A percentile compares a stretch with the other conserved stretches of the same genome.
These are phyloP conservation scores for Rana temporaria DNA, from an alignment of 2,113 vertebrate genomes.

Conservation along the genomic window DNA sequence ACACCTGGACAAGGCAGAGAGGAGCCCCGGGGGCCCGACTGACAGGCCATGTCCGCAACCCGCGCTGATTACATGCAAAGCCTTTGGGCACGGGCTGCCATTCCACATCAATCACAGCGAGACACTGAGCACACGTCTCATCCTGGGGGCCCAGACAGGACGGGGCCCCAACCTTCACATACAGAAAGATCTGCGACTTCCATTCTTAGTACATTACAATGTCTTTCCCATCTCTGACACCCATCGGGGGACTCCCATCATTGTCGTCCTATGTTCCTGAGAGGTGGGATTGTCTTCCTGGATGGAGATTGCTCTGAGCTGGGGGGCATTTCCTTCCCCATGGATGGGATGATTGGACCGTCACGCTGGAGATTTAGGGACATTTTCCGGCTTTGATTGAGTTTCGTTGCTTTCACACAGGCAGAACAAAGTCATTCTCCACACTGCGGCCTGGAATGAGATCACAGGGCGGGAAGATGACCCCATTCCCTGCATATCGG, in stretches of 20 bases:
- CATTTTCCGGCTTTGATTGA: conserved; percentile 21
- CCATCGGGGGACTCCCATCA: too few relatives aligned
- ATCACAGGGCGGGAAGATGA: neutral
- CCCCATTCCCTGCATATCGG: too few relatives aligned
- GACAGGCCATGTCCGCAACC: neutral
- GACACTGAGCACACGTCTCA: neutral
- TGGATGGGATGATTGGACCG: neutral
- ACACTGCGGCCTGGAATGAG: neutral
- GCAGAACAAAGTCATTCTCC: conserved; percentile 19
- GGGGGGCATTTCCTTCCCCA: too few relatives aligned
- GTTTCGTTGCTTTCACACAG: neutral
- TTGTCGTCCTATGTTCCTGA: too few relatives aligned
- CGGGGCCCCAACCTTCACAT: too few relatives aligned
- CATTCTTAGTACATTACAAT: too few relatives aligned
- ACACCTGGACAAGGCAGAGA: conserved; percentile 9
- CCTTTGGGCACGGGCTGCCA: neutral
- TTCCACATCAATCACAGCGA: neutral
- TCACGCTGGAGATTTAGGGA: conserved; percentile 34
- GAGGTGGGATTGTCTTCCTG: too few relatives aligned
- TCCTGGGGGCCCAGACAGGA: neutral
- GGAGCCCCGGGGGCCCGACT: too few relatives aligned
- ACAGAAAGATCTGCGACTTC: too few relatives aligned
- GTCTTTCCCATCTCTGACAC: too few relatives aligned
- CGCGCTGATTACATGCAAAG: neutral
- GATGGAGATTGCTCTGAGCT: too few relatives aligned